A percentile compares a stretch with the other conserved stretches of the same genome.
Evolutionary conservation across 2,113 vertebrate species (phyloP).

Genomic region (Xerus inauris): DNA sequence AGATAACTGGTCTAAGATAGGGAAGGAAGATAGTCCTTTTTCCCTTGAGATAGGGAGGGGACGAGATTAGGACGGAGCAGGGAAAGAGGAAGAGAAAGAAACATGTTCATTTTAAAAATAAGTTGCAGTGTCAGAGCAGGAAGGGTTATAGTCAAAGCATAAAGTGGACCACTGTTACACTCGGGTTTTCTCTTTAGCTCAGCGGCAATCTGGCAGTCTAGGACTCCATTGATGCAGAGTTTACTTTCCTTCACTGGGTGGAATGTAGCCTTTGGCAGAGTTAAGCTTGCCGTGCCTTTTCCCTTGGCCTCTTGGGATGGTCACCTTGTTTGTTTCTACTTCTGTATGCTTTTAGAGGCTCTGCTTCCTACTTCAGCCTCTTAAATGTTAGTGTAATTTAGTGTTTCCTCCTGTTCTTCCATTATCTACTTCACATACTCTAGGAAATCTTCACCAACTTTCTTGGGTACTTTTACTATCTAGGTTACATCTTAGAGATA

Average conservation of each 20-base stretch:
- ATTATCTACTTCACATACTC: background rate
- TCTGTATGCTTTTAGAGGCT: background rate
- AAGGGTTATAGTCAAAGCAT: too few relatives aligned
- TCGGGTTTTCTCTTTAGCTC: background rate
- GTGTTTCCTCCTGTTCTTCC: background rate
- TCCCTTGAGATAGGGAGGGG: too few relatives aligned
- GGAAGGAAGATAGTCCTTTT: too few relatives aligned
- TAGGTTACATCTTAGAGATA: background rate
- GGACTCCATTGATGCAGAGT: rapidly evolving
- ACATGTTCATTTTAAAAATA: too few relatives aligned
- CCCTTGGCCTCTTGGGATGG: background rate
- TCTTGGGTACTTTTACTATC: background rate
- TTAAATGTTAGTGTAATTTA: background rate
- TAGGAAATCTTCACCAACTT: background rate
- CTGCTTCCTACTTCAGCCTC: background rate
- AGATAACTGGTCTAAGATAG: too few relatives aligned
- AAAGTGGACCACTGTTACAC: too few relatives aligned
- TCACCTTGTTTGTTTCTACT: background rate
- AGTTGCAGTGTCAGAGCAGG: too few relatives aligned
- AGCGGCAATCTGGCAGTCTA: background rate
- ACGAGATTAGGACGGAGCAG: too few relatives aligned
- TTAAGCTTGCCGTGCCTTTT: background rate
- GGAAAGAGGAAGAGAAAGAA: too few relatives aligned
- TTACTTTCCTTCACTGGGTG: background rate
- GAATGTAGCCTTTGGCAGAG: too few relatives aligned